Conservation (phyloP, 2,888 invertebrate genomes). For the Amphipoea lucens region DNA sequence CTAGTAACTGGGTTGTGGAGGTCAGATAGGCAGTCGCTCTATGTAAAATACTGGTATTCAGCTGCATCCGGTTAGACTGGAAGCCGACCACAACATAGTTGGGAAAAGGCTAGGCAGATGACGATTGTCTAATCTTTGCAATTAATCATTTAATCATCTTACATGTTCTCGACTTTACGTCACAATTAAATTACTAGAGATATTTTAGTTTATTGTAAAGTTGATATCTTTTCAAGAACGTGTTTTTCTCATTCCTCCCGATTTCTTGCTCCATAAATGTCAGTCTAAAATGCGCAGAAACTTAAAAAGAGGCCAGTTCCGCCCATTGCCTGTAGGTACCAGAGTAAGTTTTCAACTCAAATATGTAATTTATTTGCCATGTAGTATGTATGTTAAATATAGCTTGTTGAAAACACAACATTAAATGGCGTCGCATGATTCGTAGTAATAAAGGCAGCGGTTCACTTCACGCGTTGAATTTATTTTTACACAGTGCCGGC, state of each 20-base stretch:
- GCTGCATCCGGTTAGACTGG: too few species aligned
- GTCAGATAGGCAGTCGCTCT: too few species aligned
- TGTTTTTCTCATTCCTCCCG: background rate
- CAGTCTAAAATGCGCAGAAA: background rate
- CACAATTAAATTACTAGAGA: background rate
- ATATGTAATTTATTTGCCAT: conserved; percentile 49
- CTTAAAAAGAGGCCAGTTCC: conserved; percentile 7
- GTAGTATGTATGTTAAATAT: conserved; percentile 56
- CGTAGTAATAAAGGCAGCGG: conserved; percentile 66
- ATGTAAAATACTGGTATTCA: too few species aligned
- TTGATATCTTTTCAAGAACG: too few species aligned
- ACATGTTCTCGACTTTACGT: background rate
- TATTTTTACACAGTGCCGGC: conserved; percentile 56
- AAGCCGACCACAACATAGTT: too few species aligned
- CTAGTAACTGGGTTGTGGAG: too few species aligned
- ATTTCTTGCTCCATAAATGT: background rate
- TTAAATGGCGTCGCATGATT: conserved; percentile 72
- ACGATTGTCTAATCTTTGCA: background rate
- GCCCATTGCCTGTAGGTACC: conserved; percentile 2
- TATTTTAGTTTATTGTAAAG: too few species aligned
- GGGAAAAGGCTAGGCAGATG: too few species aligned
- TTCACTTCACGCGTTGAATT: conserved; percentile 55
- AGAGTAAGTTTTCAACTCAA: conserved; percentile 24
- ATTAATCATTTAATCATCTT: background rate
- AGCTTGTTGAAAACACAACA: conserved; percentile 59